Percentiles rank a stretch among this genome's conserved stretches.
phyloP scores from a whole-genome alignment of 2,888 invertebrate species.

The Hypena proboscidalis region DNA sequence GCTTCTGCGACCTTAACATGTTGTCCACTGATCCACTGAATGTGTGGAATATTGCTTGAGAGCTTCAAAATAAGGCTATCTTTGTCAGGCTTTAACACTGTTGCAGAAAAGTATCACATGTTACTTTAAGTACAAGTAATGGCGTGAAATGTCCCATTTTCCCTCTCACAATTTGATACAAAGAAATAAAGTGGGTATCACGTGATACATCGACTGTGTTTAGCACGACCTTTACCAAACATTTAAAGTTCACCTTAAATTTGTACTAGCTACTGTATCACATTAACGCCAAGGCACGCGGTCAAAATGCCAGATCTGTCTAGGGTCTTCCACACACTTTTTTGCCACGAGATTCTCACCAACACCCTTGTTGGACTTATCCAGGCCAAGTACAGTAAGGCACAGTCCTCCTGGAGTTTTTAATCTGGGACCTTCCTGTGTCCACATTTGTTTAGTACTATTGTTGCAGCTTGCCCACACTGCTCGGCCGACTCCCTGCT shows the following conservation, averaged over 20 bases:
- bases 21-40: too few species aligned
- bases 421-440: conserved; percentile 76
- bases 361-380: conserved; percentile 54
- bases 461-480: conserved; percentile 90
- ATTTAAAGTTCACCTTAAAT: conserved; percentile 17
- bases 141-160: too few species aligned
- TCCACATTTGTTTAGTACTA: conserved; percentile 89
- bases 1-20: too few species aligned
- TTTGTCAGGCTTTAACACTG: too few species aligned
- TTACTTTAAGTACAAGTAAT: too few species aligned
- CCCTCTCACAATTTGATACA: too few species aligned
- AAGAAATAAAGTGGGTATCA: too few species aligned
- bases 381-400: conserved; percentile 58
- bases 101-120: too few species aligned
- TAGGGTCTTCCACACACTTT: conserved; percentile 82
- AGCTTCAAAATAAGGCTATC: too few species aligned
- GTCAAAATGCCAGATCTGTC: conserved; percentile 90
- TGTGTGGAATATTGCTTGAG: too few species aligned
- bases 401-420: conserved; percentile 66
- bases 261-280: conserved; percentile 41
- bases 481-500: conserved; percentile 87
- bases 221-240: too few species aligned
- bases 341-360: conserved; percentile 83
- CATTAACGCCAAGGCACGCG: conserved; percentile 87
- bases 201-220: too few species aligned